A percentile compares a stretch with the other conserved stretches of the same genome.
phyloP scores from a whole-genome alignment of 1,140 invertebrate genomes.

The Drosophila hydei region DNA sequence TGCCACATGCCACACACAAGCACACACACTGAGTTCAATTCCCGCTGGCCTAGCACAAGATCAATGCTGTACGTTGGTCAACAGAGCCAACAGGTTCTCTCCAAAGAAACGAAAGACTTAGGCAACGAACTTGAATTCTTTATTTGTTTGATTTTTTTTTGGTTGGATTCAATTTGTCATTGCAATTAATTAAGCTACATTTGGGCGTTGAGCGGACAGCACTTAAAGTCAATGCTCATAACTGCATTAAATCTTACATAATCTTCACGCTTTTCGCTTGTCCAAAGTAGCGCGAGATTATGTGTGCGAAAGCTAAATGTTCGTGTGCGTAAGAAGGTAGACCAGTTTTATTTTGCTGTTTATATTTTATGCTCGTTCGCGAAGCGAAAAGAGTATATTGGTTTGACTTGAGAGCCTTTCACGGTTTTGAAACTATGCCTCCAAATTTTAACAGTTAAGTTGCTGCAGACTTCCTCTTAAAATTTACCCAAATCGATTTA shows the following conservation, averaged over 20 bases:
- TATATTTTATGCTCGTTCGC: not conserved
- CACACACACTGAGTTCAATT: conserved; percentile 19
- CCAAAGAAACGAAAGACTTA: conserved; percentile 66
- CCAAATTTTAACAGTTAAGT: too few relatives aligned
- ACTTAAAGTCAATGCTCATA: conserved; percentile 20
- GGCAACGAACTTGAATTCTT: conserved; percentile 73
- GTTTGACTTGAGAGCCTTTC: too few relatives aligned
- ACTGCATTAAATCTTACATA: conserved; percentile 56
- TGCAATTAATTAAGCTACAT: conserved; percentile 55
- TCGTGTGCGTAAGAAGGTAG: conserved; percentile 5
- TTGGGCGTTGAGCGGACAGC: conserved; percentile 13
- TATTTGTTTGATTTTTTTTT: conserved; percentile 10
- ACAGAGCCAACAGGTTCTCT: conserved; percentile 62
- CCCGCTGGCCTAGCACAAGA: conserved; percentile 65
- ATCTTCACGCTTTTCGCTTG: conserved; percentile 17
- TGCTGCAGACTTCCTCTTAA: too few relatives aligned
- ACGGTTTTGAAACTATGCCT: too few relatives aligned
- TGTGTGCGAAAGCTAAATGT: conserved; percentile 9
- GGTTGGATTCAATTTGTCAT: conserved; percentile 39
- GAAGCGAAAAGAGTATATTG: too few relatives aligned
- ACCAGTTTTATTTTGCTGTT: conserved; percentile 4
- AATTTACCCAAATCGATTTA: too few relatives aligned
- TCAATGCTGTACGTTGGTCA: conserved; percentile 72
- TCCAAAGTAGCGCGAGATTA: conserved; percentile 5
- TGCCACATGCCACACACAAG: conserved; percentile 27